phyloP scores from a whole-genome alignment of 2,113 vertebrate species.

The Connochaetes taurinus region DNA sequence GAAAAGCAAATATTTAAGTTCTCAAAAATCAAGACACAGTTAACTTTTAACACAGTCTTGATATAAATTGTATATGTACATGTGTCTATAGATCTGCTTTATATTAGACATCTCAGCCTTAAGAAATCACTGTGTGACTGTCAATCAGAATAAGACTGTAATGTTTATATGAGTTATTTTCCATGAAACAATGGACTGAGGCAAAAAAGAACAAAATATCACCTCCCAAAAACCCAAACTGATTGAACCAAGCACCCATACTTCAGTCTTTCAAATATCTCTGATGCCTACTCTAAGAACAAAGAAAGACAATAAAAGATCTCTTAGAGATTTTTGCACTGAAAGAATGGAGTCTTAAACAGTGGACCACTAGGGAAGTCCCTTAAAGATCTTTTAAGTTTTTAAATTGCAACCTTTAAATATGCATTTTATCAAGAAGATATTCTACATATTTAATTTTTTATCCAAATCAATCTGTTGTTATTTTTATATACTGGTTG shows the following conservation, averaged over 20 bases:
- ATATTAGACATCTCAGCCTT: conserved; percentile 57
- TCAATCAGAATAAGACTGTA: conserved; percentile 70
- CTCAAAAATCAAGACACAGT: conserved; percentile 76
- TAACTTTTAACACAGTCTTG: conserved; percentile 70
- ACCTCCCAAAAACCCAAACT: neutral
- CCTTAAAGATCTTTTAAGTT: neutral
- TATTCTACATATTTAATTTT: neutral
- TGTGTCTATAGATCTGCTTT: conserved; percentile 53
- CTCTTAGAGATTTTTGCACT: neutral
- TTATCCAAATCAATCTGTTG: neutral
- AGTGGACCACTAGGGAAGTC: neutral
- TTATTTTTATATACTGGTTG: neutral
- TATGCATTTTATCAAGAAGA: neutral
- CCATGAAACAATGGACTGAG: neutral
- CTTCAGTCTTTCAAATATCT: neutral
- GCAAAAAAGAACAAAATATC: neutral
- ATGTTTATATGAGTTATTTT: conserved; percentile 58
- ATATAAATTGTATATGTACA: conserved; percentile 68
- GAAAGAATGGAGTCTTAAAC: neutral
- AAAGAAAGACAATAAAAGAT: neutral
- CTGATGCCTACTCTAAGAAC: neutral
- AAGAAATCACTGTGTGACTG: conserved; percentile 65
- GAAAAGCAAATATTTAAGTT: conserved; percentile 78
- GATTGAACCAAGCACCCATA: neutral
- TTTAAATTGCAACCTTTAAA: neutral